Conservation (phyloP, 2,797 vertebrate species). For the Coregonus suidteri region DNA sequence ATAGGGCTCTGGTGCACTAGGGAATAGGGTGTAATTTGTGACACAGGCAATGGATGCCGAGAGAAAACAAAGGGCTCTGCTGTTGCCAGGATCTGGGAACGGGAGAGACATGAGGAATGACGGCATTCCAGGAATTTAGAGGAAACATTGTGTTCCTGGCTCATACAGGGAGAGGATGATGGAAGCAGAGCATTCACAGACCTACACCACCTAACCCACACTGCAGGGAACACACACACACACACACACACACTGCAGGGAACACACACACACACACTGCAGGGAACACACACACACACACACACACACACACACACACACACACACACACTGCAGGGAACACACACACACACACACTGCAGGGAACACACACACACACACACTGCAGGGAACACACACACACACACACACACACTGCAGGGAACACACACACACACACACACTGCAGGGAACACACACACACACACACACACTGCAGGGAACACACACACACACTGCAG, state of each 20-base stretch:
- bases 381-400: neutral
- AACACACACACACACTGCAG: neutral
- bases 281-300: no score
- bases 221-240: neutral
- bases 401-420: neutral
- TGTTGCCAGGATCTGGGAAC: constrained; percentile 56
- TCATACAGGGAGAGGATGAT: constrained; percentile 29
- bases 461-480: neutral
- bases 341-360: neutral
- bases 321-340: constrained; percentile 1
- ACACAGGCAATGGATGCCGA: constrained; percentile 25
- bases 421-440: neutral
- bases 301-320: constrained; percentile 3
- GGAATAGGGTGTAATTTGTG: no score
- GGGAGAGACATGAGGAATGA: constrained; percentile 68
- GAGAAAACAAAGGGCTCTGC: constrained; percentile 63
- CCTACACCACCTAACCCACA: neutral
- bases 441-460: neutral
- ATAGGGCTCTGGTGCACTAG: no score
- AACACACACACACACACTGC: constrained; percentile 8
- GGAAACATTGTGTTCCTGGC: constrained; percentile 60
- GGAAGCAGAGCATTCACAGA: constrained; percentile 37
- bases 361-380: neutral
- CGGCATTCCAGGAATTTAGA: constrained; percentile 75
- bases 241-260: no score